These are phyloP conservation scores for Tuta absoluta DNA, from an alignment of 2,888 invertebrate species.

Conservation along the genomic window DNA sequence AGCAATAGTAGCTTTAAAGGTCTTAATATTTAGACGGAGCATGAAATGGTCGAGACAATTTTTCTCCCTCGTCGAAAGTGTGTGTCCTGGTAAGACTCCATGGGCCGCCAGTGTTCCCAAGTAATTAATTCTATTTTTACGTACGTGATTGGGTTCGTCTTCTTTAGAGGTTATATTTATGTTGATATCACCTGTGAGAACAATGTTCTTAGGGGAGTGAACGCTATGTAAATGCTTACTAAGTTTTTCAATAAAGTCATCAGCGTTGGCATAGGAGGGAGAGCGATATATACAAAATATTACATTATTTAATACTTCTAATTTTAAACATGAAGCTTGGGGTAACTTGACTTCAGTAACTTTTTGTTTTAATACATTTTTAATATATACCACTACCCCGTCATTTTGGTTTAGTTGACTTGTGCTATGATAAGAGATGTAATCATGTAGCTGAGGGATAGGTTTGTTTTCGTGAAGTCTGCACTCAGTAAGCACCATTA, in stretches of 20 bases:
- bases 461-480: conserved; percentile 1
- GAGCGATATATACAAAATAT: not conserved
- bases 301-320: not conserved
- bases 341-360: not conserved
- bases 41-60: not conserved
- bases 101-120: not conserved
- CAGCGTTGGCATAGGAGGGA: not conserved
- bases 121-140: not conserved
- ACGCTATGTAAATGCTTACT: not conserved
- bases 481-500: not conserved
- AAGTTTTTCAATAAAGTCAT: not conserved
- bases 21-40: not conserved
- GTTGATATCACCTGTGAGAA: not conserved
- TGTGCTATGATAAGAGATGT: not conserved
- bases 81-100: not conserved
- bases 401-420: conserved; percentile 1
- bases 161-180: not conserved
- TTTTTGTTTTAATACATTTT: not conserved
- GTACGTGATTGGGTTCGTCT: not conserved
- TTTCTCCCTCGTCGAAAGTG: not conserved
- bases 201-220: not conserved
- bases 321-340: not conserved
- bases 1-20: not conserved
- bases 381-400: not conserved
- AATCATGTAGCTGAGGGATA: not conserved